Evolutionary conservation across 2,797 vertebrate genomes (phyloP), one percentile per base, ranked within the genome.

Genomic region (Lindbergichthys nudifrons): DNA sequence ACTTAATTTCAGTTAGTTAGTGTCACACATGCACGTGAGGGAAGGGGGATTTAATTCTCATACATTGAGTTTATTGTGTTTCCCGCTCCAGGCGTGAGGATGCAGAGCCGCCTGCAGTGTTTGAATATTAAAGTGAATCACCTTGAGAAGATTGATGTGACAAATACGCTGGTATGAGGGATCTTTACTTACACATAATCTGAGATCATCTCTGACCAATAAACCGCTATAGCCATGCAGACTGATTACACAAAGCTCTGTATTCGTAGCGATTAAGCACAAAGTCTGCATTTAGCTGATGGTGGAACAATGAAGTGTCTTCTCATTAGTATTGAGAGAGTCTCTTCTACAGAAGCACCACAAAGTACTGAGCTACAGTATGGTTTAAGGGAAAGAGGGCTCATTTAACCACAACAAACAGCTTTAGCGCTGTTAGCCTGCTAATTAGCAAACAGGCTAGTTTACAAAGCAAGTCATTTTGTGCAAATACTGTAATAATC

Each of bases 101-200:
- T 64, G 53, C 50, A 14, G n/a, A 26, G 64, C 54, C 18, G 16
- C 56, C 59, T 48, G 48, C 62, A 57, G 41, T 42, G 65, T 62
- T 74, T 62, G 47, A 73, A 80, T 51, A 64, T 75, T 70, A 60
- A 72, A 74, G 50, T 5, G 30, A 69, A 93, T 94, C 94, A 94
- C 94, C 94, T 94, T 95, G 95, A 94, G 93, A 95, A 95, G 95
- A 96, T 94, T 95, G 95, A 96, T 95, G 94, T 92, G 94, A 96
- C 94, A 95, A 46, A 95, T 94, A 18, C 18, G 8, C 19, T 32
- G n/a, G 39, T 52, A 45, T 13, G 32, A 50, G 46, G 65, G 39
- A 26, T 73, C 39, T 59, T 62, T 43, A 68, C 26, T 3, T 45
- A 70, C 42, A 66, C 42, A 65, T 59, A 41, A 70, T 69, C 47